Base-by-base conservation (phyloP, 2,888 invertebrate genomes). In the Brassicogethes aeneus region DNA sequence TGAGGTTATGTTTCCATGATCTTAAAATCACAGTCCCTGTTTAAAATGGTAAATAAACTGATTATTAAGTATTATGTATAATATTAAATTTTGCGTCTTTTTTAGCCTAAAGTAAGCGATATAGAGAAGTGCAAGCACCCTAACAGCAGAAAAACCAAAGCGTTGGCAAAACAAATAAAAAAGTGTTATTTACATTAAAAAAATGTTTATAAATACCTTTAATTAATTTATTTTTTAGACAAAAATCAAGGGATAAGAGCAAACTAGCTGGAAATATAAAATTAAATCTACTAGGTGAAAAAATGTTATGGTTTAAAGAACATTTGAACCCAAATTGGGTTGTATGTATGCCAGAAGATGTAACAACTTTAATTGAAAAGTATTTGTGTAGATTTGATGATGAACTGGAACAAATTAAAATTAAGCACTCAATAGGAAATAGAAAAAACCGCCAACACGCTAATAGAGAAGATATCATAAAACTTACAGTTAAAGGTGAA, bases 111-210 rank as follows among this genome's bases (percentile, higher is more conserved):
- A 53, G 47, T 73, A 12, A 73, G 72, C 51, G 70, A 73, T 44
- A 48, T 75, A n/a, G 62, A 65, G 16, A 77, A 78, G 63, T 71
- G 79, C 39, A 82, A 82, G 58, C 91, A 91, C 69, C 91, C 91
- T 1, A 88, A 89, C 64, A 90, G 90, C 55, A 75, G 91, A 49
- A 88, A 86, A 70, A 85, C 87, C 0, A 72, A 77, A 47, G 80
- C 82, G 5, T 64, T 89, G 14, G 75, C 78, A 2, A 85, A 82
- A 61, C 80, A 85, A 65, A 70, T 79, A 3, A 79, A 80, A 49
- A 83, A 74, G 75, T 76, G 65, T 10, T n/a, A n/a, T n/a, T n/a
- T n/a, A n/a, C n/a, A n/a, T n/a, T n/a, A n/a, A n/a, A n/a, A n/a
- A n/a, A n/a, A n/a, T n/a, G n/a, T n/a, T n/a, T n/a, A n/a, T n/a